phyloP scores from a whole-genome alignment of 1,140 invertebrate species.

The Zeugodacus cucurbitae region DNA sequence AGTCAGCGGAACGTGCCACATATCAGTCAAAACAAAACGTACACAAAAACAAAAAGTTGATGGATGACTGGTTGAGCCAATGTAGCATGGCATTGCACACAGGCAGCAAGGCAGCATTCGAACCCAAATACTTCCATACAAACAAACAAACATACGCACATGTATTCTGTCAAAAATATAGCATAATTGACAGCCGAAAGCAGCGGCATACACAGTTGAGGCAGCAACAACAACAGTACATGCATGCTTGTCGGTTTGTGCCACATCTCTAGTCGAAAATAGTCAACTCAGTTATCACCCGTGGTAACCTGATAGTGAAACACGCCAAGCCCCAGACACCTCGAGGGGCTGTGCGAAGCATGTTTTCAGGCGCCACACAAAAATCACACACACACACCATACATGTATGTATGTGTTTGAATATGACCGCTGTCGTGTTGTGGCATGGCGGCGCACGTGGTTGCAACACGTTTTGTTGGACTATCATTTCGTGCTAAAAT shows the following conservation, averaged over 20 bases:
- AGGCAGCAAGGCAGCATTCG: not conserved
- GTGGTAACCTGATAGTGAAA: conserved; percentile 19
- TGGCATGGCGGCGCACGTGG: not conserved
- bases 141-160: not conserved
- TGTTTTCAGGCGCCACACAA: not conserved
- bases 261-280: not conserved
- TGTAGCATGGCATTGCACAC: not conserved
- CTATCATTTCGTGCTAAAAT: conserved; percentile 38
- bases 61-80: conserved; percentile 24
- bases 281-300: conserved; percentile 27
- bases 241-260: not conserved
- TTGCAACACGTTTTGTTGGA: conserved; percentile 32
- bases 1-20: conserved; percentile 28
- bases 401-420: not conserved
- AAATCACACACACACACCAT: not conserved
- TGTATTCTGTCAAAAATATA: conserved; percentile 22
- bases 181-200: not conserved
- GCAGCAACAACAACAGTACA: not conserved
- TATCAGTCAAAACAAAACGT: not conserved
- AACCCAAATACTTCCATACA: not conserved
- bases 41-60: not conserved
- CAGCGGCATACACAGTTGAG: not conserved
- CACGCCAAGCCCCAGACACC: not conserved
- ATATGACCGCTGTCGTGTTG: not conserved
- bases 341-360: not conserved